Evolutionary conservation across 2,888 invertebrate genomes (phyloP).

Genomic region (Timandra comae): DNA sequence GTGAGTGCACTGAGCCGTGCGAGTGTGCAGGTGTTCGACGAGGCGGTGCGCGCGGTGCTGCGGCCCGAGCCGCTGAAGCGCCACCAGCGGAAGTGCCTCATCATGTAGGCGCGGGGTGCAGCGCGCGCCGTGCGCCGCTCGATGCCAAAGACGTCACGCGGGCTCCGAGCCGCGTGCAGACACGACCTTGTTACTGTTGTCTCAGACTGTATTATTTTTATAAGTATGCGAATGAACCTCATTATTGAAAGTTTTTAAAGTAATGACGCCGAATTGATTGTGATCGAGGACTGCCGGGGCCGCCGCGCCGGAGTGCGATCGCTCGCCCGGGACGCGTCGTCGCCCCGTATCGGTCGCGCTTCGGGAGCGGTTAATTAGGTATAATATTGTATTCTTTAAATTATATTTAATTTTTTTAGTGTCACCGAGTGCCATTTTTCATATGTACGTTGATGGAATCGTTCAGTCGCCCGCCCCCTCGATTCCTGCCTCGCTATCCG

Average conservation of each 20-base stretch:
- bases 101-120: constrained; percentile 71
- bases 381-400: no score
- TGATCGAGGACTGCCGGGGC: constrained; percentile 69
- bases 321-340: no score
- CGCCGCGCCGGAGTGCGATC: no score
- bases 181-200: no score
- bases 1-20: neutral
- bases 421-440: no score
- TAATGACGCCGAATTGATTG: constrained; percentile 55
- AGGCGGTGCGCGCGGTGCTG: constrained; percentile 97
- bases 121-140: neutral
- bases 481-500: no score
- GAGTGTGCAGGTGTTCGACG: constrained; percentile 88
- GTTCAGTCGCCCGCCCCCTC: no score
- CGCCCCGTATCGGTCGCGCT: no score
- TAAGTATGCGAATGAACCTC: constrained; percentile 53
- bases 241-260: constrained; percentile 52
- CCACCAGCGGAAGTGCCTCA: constrained; percentile 93
- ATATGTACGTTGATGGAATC: no score
- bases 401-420: no score
- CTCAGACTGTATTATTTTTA: constrained; percentile 68
- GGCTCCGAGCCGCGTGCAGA: neutral
- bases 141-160: neutral
- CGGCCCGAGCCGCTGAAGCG: constrained; percentile 97
- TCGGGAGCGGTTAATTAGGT: no score